Evolutionary conservation across 2,113 vertebrate genomes (phyloP).

Genomic region (Leucosticte australis): DNA sequence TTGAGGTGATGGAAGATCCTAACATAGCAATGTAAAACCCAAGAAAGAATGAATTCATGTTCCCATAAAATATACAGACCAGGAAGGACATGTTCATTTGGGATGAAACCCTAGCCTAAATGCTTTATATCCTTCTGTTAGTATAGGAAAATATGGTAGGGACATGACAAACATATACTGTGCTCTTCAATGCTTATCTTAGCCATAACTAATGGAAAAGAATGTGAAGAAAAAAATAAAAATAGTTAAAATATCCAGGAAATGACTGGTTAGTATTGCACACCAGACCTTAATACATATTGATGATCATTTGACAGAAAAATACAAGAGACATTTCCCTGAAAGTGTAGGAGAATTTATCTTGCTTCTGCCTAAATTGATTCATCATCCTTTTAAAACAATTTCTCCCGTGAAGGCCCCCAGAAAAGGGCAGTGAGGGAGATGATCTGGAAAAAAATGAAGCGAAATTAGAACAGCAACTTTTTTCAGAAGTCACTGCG

Average conservation of each 20-base stretch:
- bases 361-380: constrained; percentile 27
- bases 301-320: neutral
- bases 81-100: neutral
- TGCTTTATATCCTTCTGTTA: neutral
- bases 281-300: neutral
- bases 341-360: neutral
- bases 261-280: neutral
- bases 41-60: neutral
- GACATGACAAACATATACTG: neutral
- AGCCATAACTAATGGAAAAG: neutral
- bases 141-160: neutral
- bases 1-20: neutral
- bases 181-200: neutral
- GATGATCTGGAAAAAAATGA: neutral
- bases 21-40: neutral
- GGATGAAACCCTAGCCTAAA: neutral
- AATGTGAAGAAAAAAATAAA: neutral
- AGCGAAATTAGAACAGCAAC: constrained; percentile 9
- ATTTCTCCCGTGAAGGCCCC: neutral
- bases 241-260: neutral
- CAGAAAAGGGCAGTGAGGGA: constrained; percentile 20
- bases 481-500: neutral
- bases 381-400: constrained; percentile 6
- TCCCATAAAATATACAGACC: neutral
- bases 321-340: neutral